Percentiles rank a stretch among this genome's conserved stretches.
Conservation (phyloP, 2,797 vertebrate species). For the Avahi laniger region DNA sequence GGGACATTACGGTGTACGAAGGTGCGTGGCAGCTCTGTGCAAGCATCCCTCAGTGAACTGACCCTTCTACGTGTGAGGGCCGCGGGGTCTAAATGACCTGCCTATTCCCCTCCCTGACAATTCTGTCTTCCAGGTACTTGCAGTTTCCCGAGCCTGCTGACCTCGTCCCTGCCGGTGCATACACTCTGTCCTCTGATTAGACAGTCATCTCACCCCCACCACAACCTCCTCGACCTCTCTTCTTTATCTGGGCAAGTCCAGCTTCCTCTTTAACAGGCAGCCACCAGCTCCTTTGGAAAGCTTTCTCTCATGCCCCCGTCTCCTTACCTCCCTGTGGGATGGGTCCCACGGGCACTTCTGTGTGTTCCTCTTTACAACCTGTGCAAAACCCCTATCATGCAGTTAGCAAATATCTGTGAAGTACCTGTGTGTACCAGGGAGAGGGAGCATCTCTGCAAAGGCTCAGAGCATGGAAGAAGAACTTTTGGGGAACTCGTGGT, state of each 20-base stretch:
- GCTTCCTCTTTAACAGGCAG: neutral
- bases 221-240: neutral
- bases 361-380: neutral
- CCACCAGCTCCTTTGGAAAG: neutral
- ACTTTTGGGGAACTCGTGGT: neutral
- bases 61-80: neutral
- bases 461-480: neutral
- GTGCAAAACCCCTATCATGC: neutral
- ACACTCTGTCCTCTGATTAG: neutral
- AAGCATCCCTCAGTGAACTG: neutral
- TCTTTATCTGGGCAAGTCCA: neutral
- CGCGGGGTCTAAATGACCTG: neutral
- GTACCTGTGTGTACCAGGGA: neutral
- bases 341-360: neutral
- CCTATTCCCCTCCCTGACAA: neutral
- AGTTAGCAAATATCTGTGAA: neutral
- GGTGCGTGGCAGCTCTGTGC: neutral
- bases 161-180: neutral
- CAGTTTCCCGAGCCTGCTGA: neutral
- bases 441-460: neutral
- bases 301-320: neutral
- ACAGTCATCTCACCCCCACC: neutral
- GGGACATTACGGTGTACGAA: fast-evolving
- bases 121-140: neutral
- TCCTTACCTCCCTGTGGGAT: neutral